Percentiles rank a stretch among this genome's conserved stretches.
These are phyloP conservation scores for Ichneumoninae sp. DNA, from an alignment of 2,888 invertebrate species.

Conservation along the genomic window DNA sequence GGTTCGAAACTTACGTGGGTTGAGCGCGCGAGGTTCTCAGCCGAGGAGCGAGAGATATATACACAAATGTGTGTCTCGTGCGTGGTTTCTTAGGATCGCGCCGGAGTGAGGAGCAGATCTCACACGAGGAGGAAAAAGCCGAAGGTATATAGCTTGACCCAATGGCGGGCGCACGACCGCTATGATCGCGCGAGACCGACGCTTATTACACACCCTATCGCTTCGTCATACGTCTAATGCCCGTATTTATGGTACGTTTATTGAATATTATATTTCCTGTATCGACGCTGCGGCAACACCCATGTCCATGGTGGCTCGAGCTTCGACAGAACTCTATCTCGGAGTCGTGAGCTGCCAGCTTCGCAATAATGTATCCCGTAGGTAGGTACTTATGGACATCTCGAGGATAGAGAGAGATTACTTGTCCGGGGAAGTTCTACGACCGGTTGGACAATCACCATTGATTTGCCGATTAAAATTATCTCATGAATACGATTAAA, in stretches of 20 bases:
- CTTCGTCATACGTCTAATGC: slow-evolving; percentile 76
- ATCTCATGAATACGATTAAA: neutral
- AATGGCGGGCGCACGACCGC: slow-evolving; percentile 13
- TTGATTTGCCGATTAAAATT: slow-evolving; percentile 17
- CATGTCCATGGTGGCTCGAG: slow-evolving; percentile 20
- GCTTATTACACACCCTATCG: slow-evolving; percentile 71
- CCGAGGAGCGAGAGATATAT: neutral
- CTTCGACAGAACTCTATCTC: neutral
- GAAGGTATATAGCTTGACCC: slow-evolving; percentile 46
- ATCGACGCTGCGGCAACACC: slow-evolving; percentile 10
- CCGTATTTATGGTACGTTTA: slow-evolving; percentile 75
- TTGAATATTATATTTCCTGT: slow-evolving; percentile 73
- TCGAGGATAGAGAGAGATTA: slow-evolving; percentile 27
- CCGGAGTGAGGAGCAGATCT: slow-evolving; percentile 28
- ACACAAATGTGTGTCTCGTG: neutral
- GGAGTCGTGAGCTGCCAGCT: slow-evolving; percentile 5
- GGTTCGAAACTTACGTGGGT: slow-evolving; percentile 69
- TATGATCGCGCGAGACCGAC: slow-evolving; percentile 44
- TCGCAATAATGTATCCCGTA: slow-evolving; percentile 51
- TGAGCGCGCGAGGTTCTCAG: slow-evolving; percentile 45
- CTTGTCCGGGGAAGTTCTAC: slow-evolving; percentile 23
- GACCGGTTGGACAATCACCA: slow-evolving; percentile 8
- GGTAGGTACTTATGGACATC: slow-evolving; percentile 46
- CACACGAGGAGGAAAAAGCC: slow-evolving; percentile 23
- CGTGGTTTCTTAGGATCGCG: slow-evolving; percentile 11